Evolutionary conservation across 1,140 invertebrate genomes (phyloP).

Genomic region (Achroia grisella): DNA sequence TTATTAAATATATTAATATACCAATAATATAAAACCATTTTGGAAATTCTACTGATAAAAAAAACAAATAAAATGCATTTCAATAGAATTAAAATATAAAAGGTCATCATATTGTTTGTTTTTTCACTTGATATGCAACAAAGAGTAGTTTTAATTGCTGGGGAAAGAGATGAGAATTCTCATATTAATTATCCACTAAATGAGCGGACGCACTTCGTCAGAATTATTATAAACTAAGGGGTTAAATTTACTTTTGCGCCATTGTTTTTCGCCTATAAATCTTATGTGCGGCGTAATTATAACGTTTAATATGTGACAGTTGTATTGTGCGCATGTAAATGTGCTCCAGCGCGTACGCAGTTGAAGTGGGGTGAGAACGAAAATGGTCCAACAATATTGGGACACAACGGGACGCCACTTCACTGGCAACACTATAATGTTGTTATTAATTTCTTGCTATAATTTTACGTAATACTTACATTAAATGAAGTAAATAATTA

Average conservation of each 20-base stretch:
- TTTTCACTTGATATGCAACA: constrained; percentile 21
- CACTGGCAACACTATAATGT: constrained; percentile 26
- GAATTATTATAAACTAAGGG: constrained; percentile 49
- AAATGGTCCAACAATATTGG: constrained; percentile 28
- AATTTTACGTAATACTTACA: not conserved
- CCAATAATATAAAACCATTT: no score
- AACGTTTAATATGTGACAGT: constrained; percentile 66
- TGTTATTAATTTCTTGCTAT: constrained; percentile 31
- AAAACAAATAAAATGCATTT: no score
- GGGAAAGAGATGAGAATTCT: constrained; percentile 47
- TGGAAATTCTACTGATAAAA: no score
- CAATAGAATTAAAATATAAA: constrained; percentile 12
- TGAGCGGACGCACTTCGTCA: constrained; percentile 46
- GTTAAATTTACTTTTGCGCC: constrained; percentile 35
- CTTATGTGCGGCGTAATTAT: constrained; percentile 64
- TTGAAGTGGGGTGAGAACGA: constrained; percentile 58
- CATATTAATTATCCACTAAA: constrained; percentile 65
- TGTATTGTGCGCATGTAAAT: constrained; percentile 66
- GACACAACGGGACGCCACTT: constrained; percentile 54
- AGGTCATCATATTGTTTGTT: constrained; percentile 37
- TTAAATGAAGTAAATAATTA: no score
- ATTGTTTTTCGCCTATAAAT: constrained; percentile 69
- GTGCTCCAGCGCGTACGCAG: constrained; percentile 29
- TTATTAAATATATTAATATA: no score
- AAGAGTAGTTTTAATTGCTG: constrained; percentile 47